phyloP scores from a whole-genome alignment of 1,140 invertebrate species.

The Apis cerana region DNA sequence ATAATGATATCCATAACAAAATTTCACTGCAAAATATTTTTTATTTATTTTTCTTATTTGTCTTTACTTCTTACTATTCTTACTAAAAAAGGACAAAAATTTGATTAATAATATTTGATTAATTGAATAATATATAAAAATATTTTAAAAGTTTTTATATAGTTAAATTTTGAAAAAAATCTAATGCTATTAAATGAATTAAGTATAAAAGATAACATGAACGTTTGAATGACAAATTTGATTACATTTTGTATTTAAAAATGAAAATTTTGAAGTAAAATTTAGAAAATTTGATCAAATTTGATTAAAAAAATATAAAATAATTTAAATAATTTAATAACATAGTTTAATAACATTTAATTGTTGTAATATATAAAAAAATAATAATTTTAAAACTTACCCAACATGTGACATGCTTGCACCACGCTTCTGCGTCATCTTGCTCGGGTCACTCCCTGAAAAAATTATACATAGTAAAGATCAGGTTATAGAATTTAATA shows the following conservation, averaged over 20 bases:
- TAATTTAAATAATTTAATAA: not conserved
- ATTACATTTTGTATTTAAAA: not conserved
- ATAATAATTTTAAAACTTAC: conserved; percentile 77
- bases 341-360: not conserved
- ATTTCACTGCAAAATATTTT: not conserved
- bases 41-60: not conserved
- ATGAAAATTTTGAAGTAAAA: not conserved
- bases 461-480: conserved; percentile 61
- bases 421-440: conserved; percentile 84
- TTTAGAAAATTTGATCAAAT: not conserved
- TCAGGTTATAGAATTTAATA: not conserved
- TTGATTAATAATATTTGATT: not conserved
- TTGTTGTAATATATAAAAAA: not conserved
- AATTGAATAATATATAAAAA: too few species aligned
- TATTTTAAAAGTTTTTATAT: too few species aligned
- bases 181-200: not conserved
- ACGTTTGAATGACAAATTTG: not conserved
- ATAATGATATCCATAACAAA: not conserved
- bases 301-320: not conserved
- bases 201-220: not conserved
- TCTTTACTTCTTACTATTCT: not conserved
- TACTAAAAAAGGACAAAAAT: too few species aligned
- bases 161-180: not conserved
- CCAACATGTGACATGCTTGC: conserved; percentile 82
- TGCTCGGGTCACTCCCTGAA: conserved; percentile 84